Base-by-base conservation (phyloP, 2,797 vertebrate species). In the Mycteria americana region DNA sequence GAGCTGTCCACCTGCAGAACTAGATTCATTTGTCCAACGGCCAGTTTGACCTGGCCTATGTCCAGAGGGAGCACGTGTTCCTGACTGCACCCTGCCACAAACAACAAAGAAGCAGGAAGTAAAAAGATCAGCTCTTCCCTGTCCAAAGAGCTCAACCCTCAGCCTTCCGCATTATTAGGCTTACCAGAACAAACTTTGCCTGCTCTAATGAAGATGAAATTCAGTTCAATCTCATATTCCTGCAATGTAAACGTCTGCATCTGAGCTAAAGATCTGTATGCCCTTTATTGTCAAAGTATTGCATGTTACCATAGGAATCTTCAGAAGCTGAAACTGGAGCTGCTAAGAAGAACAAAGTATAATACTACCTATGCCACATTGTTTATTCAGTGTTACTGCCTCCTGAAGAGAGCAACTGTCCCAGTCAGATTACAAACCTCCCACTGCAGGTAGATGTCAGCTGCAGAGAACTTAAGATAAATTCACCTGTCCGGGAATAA, bases 271-370 rank as follows among this genome's bases (percentile, higher is more conserved):
- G 27, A 43, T 39, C 23, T 63, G 8, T 11, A 13, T 14, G 28
- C 11, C 28, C 23, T 69, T 87, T 25, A 46, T 8, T 15, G 6
- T 31, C 39, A 8, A 65, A 89, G 28, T n/a, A 79, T 3, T 67
- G 46, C 53, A 59, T 0, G 0, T 30, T 11, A 70, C n/a, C 43
- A 33, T 0, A 68, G 45, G 30, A 78, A 57, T 45, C 57, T 78
- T 69, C 30, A 68, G 43, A 83, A 92, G n/a, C 53, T 77, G 22
- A 9, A 88, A 30, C 18, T 19, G 27, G 41, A 86, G 50, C 37
- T 90, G 45, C 60, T 56, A 4, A 48, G 43, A 39, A 85, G 35
- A 93, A 68, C 25, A 22, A 78, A 81, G 30, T 30, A 11, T 37
- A 54, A 48, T 39, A 16, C 15, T 87, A 59, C 54, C 69, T 33